phyloP scores from a whole-genome alignment of 2,797 vertebrate species.

The Ctenosaura bakeri region DNA sequence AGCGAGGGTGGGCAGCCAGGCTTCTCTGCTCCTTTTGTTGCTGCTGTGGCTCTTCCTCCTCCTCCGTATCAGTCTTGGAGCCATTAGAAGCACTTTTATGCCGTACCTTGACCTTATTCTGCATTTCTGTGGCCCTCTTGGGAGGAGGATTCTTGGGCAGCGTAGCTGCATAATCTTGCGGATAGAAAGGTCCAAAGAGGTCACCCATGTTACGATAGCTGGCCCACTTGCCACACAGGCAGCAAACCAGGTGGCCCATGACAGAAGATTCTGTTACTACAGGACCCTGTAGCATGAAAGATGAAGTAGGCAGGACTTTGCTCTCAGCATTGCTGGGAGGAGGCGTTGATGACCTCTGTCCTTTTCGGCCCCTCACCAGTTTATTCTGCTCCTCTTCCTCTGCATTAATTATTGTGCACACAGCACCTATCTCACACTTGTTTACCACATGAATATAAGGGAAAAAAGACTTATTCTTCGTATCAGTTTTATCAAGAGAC shows the following conservation, averaged over 20 bases:
- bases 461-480: conserved; percentile 90
- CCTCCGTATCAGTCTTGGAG: conserved; percentile 84
- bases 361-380: conserved; percentile 87
- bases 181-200: conserved; percentile 98
- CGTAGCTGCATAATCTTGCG: conserved; percentile 93
- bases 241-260: conserved; percentile 93
- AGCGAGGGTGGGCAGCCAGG: conserved; percentile 94
- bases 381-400: conserved; percentile 94
- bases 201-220: conserved; percentile 98
- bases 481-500: conserved; percentile 85
- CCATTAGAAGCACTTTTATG: conserved; percentile 86
- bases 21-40: conserved; percentile 86
- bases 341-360: conserved; percentile 81
- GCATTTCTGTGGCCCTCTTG: conserved; percentile 83
- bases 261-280: conserved; percentile 92
- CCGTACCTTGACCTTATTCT: conserved; percentile 85
- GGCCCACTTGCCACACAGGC: conserved; percentile 98
- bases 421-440: conserved; percentile 93
- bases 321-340: conserved; percentile 87
- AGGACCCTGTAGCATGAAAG: conserved; percentile 92
- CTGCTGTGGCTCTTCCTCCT: conserved; percentile 81
- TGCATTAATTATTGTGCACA: conserved; percentile 96
- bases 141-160: conserved; percentile 95
- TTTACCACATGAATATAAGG: conserved; percentile 97
- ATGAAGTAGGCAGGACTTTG: conserved; percentile 92